Percentiles rank a stretch among this genome's conserved stretches.
Evolutionary conservation across 30 jellyfish, hydroid and myxozoan genomes (phyloP).

Genomic region (Cassiopea xamachana): DNA sequence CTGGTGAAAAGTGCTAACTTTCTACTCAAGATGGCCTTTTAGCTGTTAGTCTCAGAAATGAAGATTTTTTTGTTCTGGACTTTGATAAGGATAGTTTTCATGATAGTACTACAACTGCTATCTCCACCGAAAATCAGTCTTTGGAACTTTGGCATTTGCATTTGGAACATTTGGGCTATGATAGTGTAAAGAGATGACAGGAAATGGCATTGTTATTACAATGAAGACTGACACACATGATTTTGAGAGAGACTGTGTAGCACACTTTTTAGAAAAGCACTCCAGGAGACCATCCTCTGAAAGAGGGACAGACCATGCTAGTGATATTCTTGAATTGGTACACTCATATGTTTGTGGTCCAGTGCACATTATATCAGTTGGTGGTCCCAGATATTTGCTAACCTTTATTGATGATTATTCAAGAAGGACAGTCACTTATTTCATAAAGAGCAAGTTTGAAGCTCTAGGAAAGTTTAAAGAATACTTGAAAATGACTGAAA

Average conservation of each 20-base stretch:
- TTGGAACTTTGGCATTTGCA: conserved; percentile 41
- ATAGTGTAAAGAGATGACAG: conserved; percentile 30
- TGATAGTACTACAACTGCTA: conserved; percentile 30
- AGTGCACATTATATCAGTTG: conserved; percentile 24
- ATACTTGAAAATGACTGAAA: conserved; percentile 20
- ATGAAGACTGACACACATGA: conserved; percentile 31
- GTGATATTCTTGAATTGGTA: conserved; percentile 47
- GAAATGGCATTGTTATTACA: conserved; percentile 29
- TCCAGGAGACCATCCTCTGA: conserved; percentile 3
- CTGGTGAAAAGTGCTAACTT: conserved; percentile 46
- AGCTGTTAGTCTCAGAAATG: conserved; percentile 25
- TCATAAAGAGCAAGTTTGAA: conserved; percentile 36
- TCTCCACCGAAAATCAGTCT: conserved; percentile 30
- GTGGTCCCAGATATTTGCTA: conserved; percentile 44
- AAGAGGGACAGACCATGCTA: conserved; percentile 29
- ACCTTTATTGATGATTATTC: conserved; percentile 61
- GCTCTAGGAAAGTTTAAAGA: conserved; percentile 34
- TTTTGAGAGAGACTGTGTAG: conserved; percentile 36
- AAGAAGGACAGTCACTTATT: conserved; percentile 13
- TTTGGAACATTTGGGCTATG: conserved; percentile 43
- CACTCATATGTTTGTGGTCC: conserved; percentile 32
- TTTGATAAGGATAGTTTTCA: conserved; percentile 22
- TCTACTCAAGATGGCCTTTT: conserved; percentile 33
- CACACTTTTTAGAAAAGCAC: not conserved
- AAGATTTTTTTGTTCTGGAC: conserved; percentile 10